Evolutionary conservation across 2,888 invertebrate species (phyloP).

Genomic region (Ametastegia equiseti): DNA sequence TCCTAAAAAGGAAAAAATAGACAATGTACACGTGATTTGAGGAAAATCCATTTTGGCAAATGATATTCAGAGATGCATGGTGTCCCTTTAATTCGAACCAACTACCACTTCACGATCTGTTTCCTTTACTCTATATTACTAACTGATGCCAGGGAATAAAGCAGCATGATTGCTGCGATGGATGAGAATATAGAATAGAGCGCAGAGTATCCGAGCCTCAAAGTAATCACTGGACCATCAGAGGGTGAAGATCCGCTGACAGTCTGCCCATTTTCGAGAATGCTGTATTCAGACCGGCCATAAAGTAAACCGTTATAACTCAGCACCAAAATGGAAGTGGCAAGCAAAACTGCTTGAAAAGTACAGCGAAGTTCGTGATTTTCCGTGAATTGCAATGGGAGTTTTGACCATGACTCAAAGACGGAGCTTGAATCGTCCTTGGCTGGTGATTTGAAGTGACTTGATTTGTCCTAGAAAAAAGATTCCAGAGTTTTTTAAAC

Average conservation of each 20-base stretch:
- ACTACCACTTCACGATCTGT: too few species aligned
- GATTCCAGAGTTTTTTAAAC: not conserved
- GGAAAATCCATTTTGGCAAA: too few species aligned
- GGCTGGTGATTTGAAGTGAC: not conserved
- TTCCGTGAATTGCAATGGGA: conserved; percentile 43
- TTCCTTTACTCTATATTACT: too few species aligned
- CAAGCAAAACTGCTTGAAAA: conserved; percentile 59
- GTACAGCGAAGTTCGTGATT: conserved; percentile 58
- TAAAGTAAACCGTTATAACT: conserved; percentile 62
- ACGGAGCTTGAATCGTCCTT: conserved; percentile 41
- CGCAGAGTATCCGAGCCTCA: conserved; percentile 64
- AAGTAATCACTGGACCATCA: conserved; percentile 60
- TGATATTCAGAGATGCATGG: too few species aligned
- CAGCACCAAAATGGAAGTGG: conserved; percentile 58
- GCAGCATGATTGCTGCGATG: conserved; percentile 60
- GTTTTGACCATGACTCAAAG: conserved; percentile 50
- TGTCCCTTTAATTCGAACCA: not conserved
- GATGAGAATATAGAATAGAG: conserved; percentile 59
- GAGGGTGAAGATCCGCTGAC: conserved; percentile 58
- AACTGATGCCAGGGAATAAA: conserved; percentile 64
- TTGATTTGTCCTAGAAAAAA: conserved; percentile 7
- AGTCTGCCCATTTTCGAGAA: conserved; percentile 63
- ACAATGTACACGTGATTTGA: too few species aligned
- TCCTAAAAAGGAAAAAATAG: too few species aligned
- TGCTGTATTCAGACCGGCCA: conserved; percentile 62